Conservation (phyloP, 2,113 vertebrate species). For the Circaetus gallicus region DNA sequence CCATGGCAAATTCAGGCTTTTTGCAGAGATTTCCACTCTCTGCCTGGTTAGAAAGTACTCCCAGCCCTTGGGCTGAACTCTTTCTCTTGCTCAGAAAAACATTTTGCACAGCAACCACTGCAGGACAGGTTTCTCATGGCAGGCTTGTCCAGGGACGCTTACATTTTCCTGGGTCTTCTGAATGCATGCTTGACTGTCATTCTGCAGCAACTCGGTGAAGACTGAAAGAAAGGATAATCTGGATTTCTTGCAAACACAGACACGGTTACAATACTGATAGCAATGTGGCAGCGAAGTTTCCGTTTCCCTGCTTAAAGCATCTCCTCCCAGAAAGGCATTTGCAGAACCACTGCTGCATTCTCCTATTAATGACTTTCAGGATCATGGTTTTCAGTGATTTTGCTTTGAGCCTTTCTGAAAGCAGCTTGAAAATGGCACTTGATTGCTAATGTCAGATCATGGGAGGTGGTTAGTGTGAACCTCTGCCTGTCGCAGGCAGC, state of each 20-base stretch:
- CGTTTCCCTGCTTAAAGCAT: not conserved
- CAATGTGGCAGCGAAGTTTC: not conserved
- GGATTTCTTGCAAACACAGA: not conserved
- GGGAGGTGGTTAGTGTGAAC: not conserved
- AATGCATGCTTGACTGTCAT: not conserved
- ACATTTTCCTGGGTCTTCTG: not conserved
- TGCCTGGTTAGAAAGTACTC: not conserved
- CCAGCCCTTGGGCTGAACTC: not conserved
- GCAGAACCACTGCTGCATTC: not conserved
- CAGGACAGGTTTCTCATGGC: not conserved
- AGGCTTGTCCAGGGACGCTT: not conserved
- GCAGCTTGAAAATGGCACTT: slow-evolving; percentile 4
- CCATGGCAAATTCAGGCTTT: not conserved
- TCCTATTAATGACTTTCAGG: not conserved
- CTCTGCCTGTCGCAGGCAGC: not conserved
- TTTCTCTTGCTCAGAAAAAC: not conserved
- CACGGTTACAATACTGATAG: not conserved
- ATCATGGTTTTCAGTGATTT: slow-evolving; percentile 6
- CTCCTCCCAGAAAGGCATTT: not conserved
- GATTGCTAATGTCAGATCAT: not conserved
- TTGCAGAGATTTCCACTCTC: not conserved
- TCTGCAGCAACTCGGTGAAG: not conserved
- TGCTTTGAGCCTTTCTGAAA: not conserved
- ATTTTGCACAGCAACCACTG: not conserved
- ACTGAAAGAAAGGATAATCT: not conserved